These are phyloP conservation scores for Proisotoma minuta DNA, from an alignment of 2,888 invertebrate genomes.

Conservation along the genomic window DNA sequence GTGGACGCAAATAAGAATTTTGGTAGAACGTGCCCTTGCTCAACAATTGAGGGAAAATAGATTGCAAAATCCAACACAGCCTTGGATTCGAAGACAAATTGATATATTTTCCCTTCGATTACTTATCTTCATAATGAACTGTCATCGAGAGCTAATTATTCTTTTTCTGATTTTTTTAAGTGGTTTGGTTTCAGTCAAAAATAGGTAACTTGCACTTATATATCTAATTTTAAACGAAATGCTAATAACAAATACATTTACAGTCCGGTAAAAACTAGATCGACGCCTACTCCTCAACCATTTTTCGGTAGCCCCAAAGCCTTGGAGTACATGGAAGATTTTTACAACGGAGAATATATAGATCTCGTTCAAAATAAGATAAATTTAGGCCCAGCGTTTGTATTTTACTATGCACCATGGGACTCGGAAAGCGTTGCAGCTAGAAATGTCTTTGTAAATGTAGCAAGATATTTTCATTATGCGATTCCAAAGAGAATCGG, in stretches of 20 bases:
- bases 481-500: constrained; percentile 33
- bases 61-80: not conserved
- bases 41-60: not conserved
- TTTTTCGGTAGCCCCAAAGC: constrained; percentile 36
- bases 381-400: constrained; percentile 39
- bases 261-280: constrained; percentile 42
- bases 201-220: constrained; percentile 24
- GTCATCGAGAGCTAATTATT: constrained; percentile 44
- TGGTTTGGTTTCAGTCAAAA: constrained; percentile 36
- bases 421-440: constrained; percentile 45
- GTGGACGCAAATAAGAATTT: not conserved
- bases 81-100: not conserved
- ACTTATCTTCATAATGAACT: constrained; percentile 32
- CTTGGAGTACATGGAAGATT: constrained; percentile 35
- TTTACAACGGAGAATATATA: constrained; percentile 44
- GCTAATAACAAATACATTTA: not conserved
- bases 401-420: constrained; percentile 47
- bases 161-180: constrained; percentile 41
- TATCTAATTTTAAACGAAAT: not conserved
- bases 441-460: constrained; percentile 36
- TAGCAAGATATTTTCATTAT: constrained; percentile 40
- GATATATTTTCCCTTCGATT: constrained; percentile 29
- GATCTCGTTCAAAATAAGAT: constrained; percentile 42
- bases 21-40: not conserved
- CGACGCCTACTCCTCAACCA: constrained; percentile 37